Base-by-base conservation (phyloP, 2,888 invertebrate genomes). In the Hemicrepidius hirtus region DNA sequence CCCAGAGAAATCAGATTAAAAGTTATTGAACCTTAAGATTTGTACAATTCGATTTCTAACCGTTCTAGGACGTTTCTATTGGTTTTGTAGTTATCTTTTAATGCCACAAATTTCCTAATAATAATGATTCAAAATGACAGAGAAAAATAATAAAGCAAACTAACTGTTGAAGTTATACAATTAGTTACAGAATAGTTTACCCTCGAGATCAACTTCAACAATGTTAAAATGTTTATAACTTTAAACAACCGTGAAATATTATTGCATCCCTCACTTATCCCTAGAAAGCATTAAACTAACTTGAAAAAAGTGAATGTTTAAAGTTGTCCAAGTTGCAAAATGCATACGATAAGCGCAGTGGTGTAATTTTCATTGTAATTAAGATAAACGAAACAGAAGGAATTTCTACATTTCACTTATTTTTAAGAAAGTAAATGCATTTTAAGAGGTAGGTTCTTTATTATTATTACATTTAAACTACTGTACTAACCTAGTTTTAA, bases 401-500 rank as follows among this genome's bases (percentile, higher is more conserved):
- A 50, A 9, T 28, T 28, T 21, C 20, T 7, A 7, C 37, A 18
- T 57, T 37, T 37, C 57, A 37, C 37, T 37, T 57, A 12, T 13
- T 57, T 24, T 53, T 6, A 57, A 20, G 57, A 57, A 57, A 57
- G 57, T 60, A 60, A 60, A 21, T 60, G 16, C 41, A 13, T 28
- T 53, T 60, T 41, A 44, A 41, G 12, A 44, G 12, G 13, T n/a
- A 41, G 44, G 60, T 60, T 24, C 60, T 18, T 44, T 60, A 60
- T 60, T 41, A 28, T 41, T 5, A 44, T 60, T 44, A 60, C 44
- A 44, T 24, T 60, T 16, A 57, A 60, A 21, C 28, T 41, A 44
- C 40, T 55, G 21, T 13, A 40, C 37, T 65, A 65, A 65, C 64
- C 64, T 35, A 65, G 53, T 37, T 65, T 53, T 21, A 40, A 65